Conservation (phyloP, 2,113 vertebrate genomes). For the Polyodon spathula region DNA sequence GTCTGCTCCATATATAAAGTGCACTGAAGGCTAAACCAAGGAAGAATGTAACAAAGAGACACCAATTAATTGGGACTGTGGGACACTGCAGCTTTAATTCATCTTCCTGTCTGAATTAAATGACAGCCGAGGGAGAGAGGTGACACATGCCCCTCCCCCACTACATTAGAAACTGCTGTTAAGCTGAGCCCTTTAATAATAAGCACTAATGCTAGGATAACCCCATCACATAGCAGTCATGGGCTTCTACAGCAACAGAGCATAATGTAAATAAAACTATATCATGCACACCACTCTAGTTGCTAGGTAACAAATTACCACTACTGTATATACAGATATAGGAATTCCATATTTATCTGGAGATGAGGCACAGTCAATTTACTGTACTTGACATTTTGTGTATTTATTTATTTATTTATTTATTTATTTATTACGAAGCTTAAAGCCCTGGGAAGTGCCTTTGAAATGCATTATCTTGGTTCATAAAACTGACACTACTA, state of each 20-base stretch:
- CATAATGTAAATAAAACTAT: slow-evolving; percentile 6
- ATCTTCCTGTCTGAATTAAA: slow-evolving; percentile 2
- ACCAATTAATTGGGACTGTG: no score
- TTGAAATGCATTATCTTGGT: not conserved
- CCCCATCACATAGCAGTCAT: not conserved
- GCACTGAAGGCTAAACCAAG: no score
- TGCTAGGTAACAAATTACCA: slow-evolving; percentile 23
- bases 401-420: not conserved
- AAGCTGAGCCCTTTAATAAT: not conserved
- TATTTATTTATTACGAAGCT: not conserved
- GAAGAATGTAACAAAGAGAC: no score
- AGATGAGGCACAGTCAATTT: not conserved
- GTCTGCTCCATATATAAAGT: no score
- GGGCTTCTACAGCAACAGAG: not conserved
- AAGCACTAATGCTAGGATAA: not conserved
- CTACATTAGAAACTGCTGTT: slow-evolving; percentile 14
- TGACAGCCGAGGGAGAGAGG: not conserved
- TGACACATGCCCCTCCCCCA: not conserved
- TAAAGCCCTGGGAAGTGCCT: not conserved
- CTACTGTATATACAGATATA: slow-evolving; percentile 10
- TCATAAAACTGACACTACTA: not conserved
- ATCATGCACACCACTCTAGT: slow-evolving; percentile 10
- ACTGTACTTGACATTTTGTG: not conserved
- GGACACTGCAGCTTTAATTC: no score
- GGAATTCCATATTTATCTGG: not conserved